Evolutionary conservation across 2,113 vertebrate genomes (phyloP).

Genomic region (Sylvia atricapilla): DNA sequence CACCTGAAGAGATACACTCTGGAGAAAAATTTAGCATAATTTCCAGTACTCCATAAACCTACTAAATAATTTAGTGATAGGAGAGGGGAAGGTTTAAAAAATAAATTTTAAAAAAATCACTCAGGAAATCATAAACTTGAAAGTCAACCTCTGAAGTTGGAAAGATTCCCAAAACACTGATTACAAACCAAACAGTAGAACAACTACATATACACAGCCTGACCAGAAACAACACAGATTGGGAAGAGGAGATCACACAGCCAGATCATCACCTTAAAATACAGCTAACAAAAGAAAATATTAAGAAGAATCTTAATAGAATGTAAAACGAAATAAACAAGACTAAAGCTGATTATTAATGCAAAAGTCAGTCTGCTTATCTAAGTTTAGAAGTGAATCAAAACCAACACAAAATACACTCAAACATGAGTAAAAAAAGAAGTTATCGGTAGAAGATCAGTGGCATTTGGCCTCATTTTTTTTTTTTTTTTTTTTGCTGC

Average conservation of each 20-base stretch:
- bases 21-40: background rate
- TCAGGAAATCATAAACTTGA: slow-evolving; percentile 5
- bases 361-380: background rate
- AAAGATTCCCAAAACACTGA: slow-evolving; percentile 25
- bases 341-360: background rate
- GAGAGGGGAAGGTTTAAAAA: background rate
- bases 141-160: background rate
- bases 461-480: background rate
- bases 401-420: background rate
- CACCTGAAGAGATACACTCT: background rate
- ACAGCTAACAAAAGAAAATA: background rate
- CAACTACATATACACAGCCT: background rate
- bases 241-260: background rate
- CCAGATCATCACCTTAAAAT: background rate
- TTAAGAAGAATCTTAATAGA: background rate
- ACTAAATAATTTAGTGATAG: background rate
- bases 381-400: background rate
- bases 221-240: background rate
- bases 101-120: background rate
- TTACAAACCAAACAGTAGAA: slow-evolving; percentile 25
- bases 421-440: background rate
- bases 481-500: background rate
- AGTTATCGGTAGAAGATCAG: background rate
- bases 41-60: background rate
- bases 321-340: background rate